Base-by-base conservation (phyloP, 1,140 invertebrate genomes). In the Sinella curviseta region DNA sequence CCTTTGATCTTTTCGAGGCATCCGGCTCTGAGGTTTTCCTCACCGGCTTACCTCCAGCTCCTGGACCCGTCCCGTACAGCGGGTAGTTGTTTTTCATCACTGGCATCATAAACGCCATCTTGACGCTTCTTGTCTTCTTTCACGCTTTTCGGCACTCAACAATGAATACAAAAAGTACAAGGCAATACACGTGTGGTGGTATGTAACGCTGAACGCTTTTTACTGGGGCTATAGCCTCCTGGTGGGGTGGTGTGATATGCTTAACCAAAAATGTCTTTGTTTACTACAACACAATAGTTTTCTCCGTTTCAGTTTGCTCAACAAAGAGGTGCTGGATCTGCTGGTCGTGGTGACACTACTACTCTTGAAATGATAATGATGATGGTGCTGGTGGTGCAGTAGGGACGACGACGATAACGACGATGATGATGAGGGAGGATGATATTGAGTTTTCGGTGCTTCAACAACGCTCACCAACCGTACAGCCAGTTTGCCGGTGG, bases 31-130 rank as follows among this genome's bases (percentile, higher is more conserved):
- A 36, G 24, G 35, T 26, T 24, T 8, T 36, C 24, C 74, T 26
- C 16, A 14, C 1, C 74, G 14, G 39, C 31, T 16, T 75, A 3
- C 12, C 39, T 20, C 8, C 74, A 75, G 39, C 35, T 48, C 34
- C 74, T 24, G 35, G 33, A 26, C 30, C 70, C 24, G 34, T 77
- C 14, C 57, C 77, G 57, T 82, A 82, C 31, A 82, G 33, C 31
- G 60, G 36, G 34, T 82, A 82, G 57, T 82, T 82, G 36, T 82
- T 82, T n/a, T 82, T 82, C 78, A 82, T 60, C 16, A 82, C 81
- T 12, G 81, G 81, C 81, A 82, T 82, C 81, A 82, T 82, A 77
- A 82, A 82, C 60, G 81, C 81, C 81, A 82, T 82, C 31, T 36
- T 81, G 39, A 30, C 2, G 26, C 28, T 77, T 24, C 57, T 77